Evolutionary conservation across 2,888 invertebrate species (phyloP).

Genomic region (Malachius bipustulatus): DNA sequence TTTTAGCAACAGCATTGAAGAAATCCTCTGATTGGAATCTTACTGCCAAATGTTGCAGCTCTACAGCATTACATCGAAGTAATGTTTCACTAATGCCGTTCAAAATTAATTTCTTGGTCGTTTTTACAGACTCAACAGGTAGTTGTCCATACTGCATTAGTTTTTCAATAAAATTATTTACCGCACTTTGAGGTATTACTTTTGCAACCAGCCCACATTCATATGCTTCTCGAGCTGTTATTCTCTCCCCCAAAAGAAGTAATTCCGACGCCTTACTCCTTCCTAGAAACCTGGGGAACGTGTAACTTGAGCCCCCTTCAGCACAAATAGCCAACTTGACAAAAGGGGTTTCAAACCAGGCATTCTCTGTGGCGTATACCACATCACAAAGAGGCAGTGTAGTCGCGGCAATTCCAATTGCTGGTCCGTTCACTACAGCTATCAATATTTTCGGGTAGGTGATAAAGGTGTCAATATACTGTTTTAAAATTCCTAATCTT

Average conservation of each 20-base stretch:
- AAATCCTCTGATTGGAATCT: conserved; percentile 57
- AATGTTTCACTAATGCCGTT: conserved; percentile 47
- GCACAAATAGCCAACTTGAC: conserved; percentile 70
- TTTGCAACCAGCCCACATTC: conserved; percentile 67
- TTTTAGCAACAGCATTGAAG: conserved; percentile 45
- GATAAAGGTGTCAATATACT: conserved; percentile 65
- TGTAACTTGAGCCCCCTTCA: conserved; percentile 81
- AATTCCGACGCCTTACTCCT: conserved; percentile 51
- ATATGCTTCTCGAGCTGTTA: conserved; percentile 69
- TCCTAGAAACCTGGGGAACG: conserved; percentile 78
- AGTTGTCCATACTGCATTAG: conserved; percentile 44
- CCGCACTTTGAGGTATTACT: conserved; percentile 53
- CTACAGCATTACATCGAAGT: conserved; percentile 53
- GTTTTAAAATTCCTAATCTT: conserved; percentile 15
- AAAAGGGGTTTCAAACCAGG: conserved; percentile 84
- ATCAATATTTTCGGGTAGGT: conserved; percentile 80
- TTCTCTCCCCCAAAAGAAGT: conserved; percentile 54
- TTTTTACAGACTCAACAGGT: conserved; percentile 47
- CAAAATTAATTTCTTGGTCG: conserved; percentile 60
- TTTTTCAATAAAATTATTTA: conserved; percentile 44
- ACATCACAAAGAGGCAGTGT: conserved; percentile 76
- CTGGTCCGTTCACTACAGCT: conserved; percentile 86
- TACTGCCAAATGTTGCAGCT: conserved; percentile 52
- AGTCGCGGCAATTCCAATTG: conserved; percentile 83
- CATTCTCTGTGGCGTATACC: conserved; percentile 75